A percentile compares a stretch with the other conserved stretches of the same genome.
Conservation (phyloP, 2,888 invertebrate species). For the Candidula unifasciata region DNA sequence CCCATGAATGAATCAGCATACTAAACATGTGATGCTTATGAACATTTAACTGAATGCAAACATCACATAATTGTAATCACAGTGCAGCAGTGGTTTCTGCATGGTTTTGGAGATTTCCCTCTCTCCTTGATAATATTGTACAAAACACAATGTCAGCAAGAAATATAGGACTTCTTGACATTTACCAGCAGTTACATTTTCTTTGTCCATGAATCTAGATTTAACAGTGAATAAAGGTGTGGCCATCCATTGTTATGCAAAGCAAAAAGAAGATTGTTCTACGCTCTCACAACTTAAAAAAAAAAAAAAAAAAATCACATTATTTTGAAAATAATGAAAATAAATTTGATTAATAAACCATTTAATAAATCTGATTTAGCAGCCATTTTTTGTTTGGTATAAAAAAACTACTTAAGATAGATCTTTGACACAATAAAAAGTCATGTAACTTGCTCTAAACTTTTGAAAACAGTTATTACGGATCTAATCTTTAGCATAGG, state of each 20-base stretch:
- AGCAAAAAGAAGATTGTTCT: neutral
- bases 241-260: too few species aligned
- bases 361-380: neutral
- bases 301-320: neutral
- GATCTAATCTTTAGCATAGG: too few species aligned
- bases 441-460: neutral
- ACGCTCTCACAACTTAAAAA: slow-evolving; percentile 2
- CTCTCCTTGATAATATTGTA: too few species aligned
- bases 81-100: slow-evolving; percentile 15
- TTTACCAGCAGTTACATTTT: neutral
- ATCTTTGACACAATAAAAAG: neutral
- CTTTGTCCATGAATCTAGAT: neutral
- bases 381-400: too few species aligned
- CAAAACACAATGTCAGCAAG: too few species aligned
- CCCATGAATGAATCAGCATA: neutral
- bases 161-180: neutral
- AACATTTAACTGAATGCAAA: neutral
- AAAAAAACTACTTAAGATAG: neutral
- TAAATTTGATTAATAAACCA: neutral
- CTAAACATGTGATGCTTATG: slow-evolving; percentile 7
- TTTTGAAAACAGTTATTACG: neutral
- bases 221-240: neutral
- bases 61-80: slow-evolving; percentile 17
- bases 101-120: neutral
- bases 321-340: neutral